Percentiles rank a stretch among this genome's conserved stretches.
These are phyloP conservation scores for Troilus luridus DNA, from an alignment of 2,888 invertebrate species.

Conservation along the genomic window DNA sequence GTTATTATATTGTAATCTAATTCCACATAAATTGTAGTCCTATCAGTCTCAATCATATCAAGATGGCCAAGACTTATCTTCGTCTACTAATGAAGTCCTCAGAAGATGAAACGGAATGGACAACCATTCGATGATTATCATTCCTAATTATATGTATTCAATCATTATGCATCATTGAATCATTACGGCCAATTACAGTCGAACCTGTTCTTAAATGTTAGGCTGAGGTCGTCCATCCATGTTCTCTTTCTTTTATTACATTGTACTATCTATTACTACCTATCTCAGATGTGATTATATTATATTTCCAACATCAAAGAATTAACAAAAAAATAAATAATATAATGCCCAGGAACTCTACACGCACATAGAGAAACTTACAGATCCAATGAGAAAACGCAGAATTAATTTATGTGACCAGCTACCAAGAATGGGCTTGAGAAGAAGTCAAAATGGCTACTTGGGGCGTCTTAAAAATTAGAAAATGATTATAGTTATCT, in stretches of 20 bases:
- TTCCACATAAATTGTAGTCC: not conserved
- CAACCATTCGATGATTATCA: not conserved
- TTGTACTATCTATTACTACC: not conserved
- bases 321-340: too few species aligned
- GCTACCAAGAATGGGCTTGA: too few species aligned
- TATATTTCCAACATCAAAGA: too few species aligned
- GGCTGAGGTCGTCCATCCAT: not conserved
- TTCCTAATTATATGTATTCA: constrained; percentile 5
- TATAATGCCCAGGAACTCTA: too few species aligned
- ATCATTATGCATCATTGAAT: not conserved
- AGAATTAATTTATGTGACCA: too few species aligned
- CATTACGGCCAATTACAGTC: not conserved
- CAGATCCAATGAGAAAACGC: too few species aligned
- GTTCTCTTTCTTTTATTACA: not conserved
- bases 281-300: not conserved
- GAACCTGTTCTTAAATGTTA: not conserved
- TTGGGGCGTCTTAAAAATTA: too few species aligned
- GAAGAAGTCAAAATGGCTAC: too few species aligned
- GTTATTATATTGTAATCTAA: not conserved
- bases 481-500: too few species aligned
- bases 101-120: not conserved
- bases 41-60: not conserved
- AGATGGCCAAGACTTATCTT: not conserved
- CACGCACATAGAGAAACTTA: too few species aligned
- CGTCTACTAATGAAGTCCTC: constrained; percentile 3